Evolutionary conservation across 2,888 invertebrate genomes (phyloP).

Genomic region (Strigamia crassipes): DNA sequence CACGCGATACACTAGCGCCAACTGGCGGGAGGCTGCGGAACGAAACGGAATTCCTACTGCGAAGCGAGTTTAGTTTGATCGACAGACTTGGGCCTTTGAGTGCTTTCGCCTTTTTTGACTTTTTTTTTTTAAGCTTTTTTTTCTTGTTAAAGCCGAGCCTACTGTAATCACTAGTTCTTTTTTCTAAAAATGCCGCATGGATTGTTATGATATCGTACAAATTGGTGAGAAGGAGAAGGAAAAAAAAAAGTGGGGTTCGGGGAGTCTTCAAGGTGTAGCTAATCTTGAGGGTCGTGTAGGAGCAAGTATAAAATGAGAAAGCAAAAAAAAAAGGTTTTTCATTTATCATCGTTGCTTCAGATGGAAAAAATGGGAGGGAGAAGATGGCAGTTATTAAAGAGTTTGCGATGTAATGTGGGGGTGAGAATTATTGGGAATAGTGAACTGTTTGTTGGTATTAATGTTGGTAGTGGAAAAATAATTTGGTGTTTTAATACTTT

Average conservation of each 20-base stretch:
- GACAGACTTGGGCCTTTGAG: slow-evolving; percentile 29
- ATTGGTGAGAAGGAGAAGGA: background rate
- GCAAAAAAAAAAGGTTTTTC: slow-evolving; percentile 17
- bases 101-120: background rate
- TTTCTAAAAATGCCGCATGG: background rate
- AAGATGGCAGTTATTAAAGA: slow-evolving; percentile 16
- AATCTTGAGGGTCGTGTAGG: slow-evolving; percentile 24
- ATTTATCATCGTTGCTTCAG: slow-evolving; percentile 1
- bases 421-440: background rate
- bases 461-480: background rate
- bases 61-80: slow-evolving; percentile 8
- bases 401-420: background rate
- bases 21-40: slow-evolving; percentile 31
- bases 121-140: background rate
- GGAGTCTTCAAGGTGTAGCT: slow-evolving; percentile 2
- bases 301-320: background rate
- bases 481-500: background rate
- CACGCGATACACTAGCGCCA: slow-evolving; percentile 33
- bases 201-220: background rate
- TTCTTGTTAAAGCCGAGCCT: background rate
- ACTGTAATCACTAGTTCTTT: background rate
- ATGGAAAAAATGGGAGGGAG: background rate
- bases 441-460: background rate
- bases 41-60: slow-evolving; percentile 15
- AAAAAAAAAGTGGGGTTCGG: background rate